A percentile compares a stretch with the other conserved stretches of the same genome.
phyloP scores from a whole-genome alignment of 2,113 vertebrate species.

The Paraplagusia blochii region DNA sequence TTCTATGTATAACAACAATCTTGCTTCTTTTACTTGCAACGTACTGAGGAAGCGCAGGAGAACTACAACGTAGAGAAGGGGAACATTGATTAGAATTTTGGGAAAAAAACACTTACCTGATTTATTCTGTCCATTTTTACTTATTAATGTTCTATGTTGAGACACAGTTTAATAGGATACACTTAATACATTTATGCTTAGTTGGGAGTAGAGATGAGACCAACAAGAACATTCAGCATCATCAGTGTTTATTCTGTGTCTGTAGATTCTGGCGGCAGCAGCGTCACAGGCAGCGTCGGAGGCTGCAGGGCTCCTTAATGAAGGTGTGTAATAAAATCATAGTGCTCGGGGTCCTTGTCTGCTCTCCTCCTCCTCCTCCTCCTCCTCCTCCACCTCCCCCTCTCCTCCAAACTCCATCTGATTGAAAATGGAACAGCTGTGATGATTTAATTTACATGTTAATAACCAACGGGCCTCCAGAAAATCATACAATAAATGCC shows the following conservation, averaged over 20 bases:
- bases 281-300: constrained; percentile 35
- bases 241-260: constrained; percentile 41
- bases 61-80: too few relatives aligned
- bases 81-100: too few relatives aligned
- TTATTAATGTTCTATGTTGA: background rate
- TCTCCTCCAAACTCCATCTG: constrained; percentile 87
- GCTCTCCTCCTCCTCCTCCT: constrained; percentile 81
- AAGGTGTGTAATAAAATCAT: constrained; percentile 90
- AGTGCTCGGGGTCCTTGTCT: constrained; percentile 82
- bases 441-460: constrained; percentile 99
- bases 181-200: background rate
- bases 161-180: too few relatives aligned
- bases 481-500: constrained; percentile 96
- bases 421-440: constrained; percentile 99
- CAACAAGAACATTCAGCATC: constrained; percentile 29
- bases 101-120: too few relatives aligned
- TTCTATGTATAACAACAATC: too few relatives aligned
- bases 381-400: constrained; percentile 56
- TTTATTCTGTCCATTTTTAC: background rate
- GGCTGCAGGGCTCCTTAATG: constrained; percentile 82
- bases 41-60: too few relatives aligned
- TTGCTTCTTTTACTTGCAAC: too few relatives aligned
- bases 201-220: constrained; percentile 30
- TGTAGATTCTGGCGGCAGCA: constrained; percentile 43
- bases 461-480: constrained; percentile 99